A percentile compares a stretch with the other conserved stretches of the same genome.
Conservation (phyloP, 1,140 invertebrate species). For the Drosophila pallidifrons region DNA sequence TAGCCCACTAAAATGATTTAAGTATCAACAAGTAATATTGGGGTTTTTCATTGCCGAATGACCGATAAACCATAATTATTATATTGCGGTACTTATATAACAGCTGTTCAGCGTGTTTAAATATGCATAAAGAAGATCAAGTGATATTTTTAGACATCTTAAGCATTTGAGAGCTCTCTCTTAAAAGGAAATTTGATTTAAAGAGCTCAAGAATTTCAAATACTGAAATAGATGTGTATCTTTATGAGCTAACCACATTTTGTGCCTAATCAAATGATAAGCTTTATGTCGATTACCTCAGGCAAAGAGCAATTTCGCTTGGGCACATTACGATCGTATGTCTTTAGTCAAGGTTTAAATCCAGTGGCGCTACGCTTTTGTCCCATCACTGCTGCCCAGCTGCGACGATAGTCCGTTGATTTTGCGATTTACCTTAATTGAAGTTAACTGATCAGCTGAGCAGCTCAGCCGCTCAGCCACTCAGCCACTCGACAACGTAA, state of each 20-base stretch:
- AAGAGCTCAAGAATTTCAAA: slow-evolving; percentile 43
- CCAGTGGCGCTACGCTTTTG: slow-evolving; percentile 40
- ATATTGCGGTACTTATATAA: slow-evolving; percentile 2
- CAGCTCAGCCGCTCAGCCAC: slow-evolving; percentile 1
- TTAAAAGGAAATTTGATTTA: slow-evolving; percentile 57
- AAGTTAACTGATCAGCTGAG: slow-evolving; percentile 39
- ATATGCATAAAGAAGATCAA: background rate
- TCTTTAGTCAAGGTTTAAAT: slow-evolving; percentile 49
- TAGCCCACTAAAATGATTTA: slow-evolving; percentile 11
- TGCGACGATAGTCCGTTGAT: background rate
- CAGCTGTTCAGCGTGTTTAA: background rate
- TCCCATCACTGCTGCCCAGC: slow-evolving; percentile 26
- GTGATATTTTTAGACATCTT: slow-evolving; percentile 1
- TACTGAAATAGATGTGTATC: slow-evolving; percentile 45
- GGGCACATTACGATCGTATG: slow-evolving; percentile 35
- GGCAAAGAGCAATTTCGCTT: slow-evolving; percentile 34
- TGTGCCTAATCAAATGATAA: slow-evolving; percentile 76
- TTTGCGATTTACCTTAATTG: slow-evolving; percentile 29
- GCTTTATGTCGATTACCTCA: slow-evolving; percentile 71
- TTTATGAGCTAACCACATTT: slow-evolving; percentile 61
- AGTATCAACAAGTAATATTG: slow-evolving; percentile 11
- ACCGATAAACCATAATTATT: background rate
- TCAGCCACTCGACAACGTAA: background rate
- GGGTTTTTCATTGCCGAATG: background rate
- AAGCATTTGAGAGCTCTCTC: background rate